phyloP scores from a whole-genome alignment of 2,888 invertebrate genomes.

The Eubasilissa splendida region DNA sequence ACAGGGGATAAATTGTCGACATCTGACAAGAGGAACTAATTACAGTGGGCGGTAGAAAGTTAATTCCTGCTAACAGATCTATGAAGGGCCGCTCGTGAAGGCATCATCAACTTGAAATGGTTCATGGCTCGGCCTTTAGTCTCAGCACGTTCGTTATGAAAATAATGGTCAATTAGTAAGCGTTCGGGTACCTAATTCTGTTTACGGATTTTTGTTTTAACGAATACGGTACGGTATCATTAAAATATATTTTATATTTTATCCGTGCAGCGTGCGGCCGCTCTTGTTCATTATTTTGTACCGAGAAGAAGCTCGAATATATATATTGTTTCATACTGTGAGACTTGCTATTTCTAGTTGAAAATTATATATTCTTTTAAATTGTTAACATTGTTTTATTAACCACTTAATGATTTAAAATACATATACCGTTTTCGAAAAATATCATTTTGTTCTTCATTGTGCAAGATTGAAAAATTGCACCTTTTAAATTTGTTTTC shows the following conservation, averaged over 20 bases:
- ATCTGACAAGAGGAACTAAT: constrained; percentile 38
- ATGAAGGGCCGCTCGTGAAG: constrained; percentile 22
- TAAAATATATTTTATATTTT: constrained; percentile 3
- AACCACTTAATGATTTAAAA: too few relatives aligned
- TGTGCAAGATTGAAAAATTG: too few relatives aligned
- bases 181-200: background rate
- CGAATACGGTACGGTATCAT: background rate
- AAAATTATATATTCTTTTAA: too few relatives aligned
- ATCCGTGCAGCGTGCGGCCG: background rate
- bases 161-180: constrained; percentile 7
- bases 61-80: constrained; percentile 46
- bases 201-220: constrained; percentile 18
- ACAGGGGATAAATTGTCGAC: constrained; percentile 34
- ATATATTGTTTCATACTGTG: too few relatives aligned
- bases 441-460: too few relatives aligned
- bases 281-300: too few relatives aligned
- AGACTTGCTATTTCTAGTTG: too few relatives aligned
- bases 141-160: constrained; percentile 22
- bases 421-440: too few relatives aligned
- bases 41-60: constrained; percentile 50
- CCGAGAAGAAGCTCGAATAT: too few relatives aligned
- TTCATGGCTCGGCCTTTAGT: constrained; percentile 4
- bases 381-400: too few relatives aligned
- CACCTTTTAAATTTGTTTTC: too few relatives aligned
- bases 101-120: constrained; percentile 5